Percentiles rank a stretch among this genome's conserved stretches.
Evolutionary conservation across 2,888 invertebrate genomes (phyloP).

Genomic region (Cacoxenus indagator): DNA sequence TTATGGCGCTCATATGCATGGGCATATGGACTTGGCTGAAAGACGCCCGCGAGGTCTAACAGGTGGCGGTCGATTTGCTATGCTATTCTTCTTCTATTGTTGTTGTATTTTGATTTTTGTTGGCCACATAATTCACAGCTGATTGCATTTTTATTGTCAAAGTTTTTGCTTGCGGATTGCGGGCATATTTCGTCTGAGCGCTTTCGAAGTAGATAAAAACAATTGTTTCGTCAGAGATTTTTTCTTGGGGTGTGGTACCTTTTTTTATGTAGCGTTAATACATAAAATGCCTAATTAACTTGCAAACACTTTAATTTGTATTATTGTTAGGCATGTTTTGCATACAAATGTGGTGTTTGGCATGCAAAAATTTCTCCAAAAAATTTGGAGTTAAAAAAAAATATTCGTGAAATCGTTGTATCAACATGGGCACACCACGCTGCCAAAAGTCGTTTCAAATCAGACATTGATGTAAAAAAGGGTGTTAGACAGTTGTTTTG

Average conservation of each 20-base stretch:
- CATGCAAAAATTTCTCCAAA: conserved; percentile 24
- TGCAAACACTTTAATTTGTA: conserved; percentile 29
- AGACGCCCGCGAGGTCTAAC: conserved; percentile 50
- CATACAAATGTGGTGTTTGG: conserved; percentile 4
- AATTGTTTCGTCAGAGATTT: not conserved
- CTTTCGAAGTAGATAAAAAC: conserved; percentile 7
- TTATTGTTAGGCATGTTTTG: conserved; percentile 19
- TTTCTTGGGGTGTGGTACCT: conserved; percentile 21
- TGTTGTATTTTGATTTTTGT: conserved; percentile 31
- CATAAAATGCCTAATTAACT: conserved; percentile 57
- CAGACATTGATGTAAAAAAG: conserved; percentile 16
- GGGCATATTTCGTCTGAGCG: not conserved
- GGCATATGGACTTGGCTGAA: not conserved
- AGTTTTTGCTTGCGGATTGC: conserved; percentile 43
- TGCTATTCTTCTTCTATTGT: conserved; percentile 1
- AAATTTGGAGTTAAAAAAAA: conserved; percentile 32
- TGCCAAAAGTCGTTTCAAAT: conserved; percentile 1
- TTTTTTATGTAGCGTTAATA: conserved; percentile 10
- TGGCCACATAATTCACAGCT: conserved; percentile 61
- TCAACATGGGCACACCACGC: not conserved
- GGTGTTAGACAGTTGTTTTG: conserved; percentile 54
- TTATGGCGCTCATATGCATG: conserved; percentile 50
- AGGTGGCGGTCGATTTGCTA: conserved; percentile 50
- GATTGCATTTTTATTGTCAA: conserved; percentile 67
- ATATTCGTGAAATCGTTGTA: not conserved